phyloP scores from a whole-genome alignment of 2,797 vertebrate species.

The Knipowitschia caucasica region DNA sequence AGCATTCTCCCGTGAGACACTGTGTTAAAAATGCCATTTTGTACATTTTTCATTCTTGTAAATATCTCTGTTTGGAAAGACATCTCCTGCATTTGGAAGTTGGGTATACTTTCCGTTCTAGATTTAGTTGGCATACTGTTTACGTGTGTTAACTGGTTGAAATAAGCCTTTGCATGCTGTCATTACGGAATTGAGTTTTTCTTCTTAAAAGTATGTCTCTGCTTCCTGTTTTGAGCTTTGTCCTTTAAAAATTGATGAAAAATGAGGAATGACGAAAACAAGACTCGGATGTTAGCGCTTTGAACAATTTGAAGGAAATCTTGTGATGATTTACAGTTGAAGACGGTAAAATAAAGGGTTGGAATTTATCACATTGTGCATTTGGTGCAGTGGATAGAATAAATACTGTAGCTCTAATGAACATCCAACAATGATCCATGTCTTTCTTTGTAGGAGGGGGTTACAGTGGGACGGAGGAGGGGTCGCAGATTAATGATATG shows the following conservation, averaged over 20 bases:
- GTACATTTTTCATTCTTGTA: conserved; percentile 75
- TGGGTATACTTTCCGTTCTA: conserved; percentile 67
- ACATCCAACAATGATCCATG: conserved; percentile 53
- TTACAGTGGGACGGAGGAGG: background rate
- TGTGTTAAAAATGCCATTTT: conserved; percentile 69
- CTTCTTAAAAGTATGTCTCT: conserved; percentile 73
- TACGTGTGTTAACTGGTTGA: conserved; percentile 73
- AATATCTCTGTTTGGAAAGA: conserved; percentile 66
- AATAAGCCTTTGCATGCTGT: conserved; percentile 77
- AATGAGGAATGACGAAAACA: conserved; percentile 39
- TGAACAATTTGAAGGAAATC: conserved; percentile 58
- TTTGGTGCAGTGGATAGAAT: conserved; percentile 75
- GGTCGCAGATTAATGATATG: no score
- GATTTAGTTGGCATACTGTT: conserved; percentile 71
- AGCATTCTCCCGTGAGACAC: conserved; percentile 50
- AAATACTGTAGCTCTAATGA: conserved; percentile 68
- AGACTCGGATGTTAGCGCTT: conserved; percentile 57
- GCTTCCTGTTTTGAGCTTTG: conserved; percentile 61
- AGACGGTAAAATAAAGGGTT: conserved; percentile 33
- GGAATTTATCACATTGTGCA: conserved; percentile 62
- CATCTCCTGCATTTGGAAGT: conserved; percentile 54
- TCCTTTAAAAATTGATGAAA: conserved; percentile 46
- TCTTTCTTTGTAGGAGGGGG: conserved; percentile 33
- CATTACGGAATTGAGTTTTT: conserved; percentile 70
- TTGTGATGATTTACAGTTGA: conserved; percentile 54